Evolutionary conservation across 1,140 invertebrate genomes (phyloP).

Genomic region (Pachyrhynchus sulphureomaculatus): DNA sequence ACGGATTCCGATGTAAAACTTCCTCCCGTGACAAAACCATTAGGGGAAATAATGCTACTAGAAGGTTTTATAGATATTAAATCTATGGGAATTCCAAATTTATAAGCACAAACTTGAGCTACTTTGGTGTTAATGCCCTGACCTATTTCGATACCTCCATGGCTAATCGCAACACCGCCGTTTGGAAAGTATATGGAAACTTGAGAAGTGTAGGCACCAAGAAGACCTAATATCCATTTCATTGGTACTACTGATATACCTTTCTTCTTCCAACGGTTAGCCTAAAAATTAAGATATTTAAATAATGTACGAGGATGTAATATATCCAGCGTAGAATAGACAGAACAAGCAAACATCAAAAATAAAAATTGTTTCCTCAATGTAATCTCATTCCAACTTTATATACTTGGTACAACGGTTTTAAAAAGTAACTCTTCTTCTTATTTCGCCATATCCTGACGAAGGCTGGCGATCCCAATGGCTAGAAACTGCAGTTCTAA

Average conservation of each 20-base stretch:
- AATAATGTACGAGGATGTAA: too few relatives aligned
- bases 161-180: slow-evolving; percentile 73
- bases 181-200: slow-evolving; percentile 74
- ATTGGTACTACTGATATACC: slow-evolving; percentile 69
- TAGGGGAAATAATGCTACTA: slow-evolving; percentile 63
- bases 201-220: slow-evolving; percentile 61
- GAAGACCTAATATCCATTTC: slow-evolving; percentile 62
- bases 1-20: slow-evolving; percentile 62
- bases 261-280: slow-evolving; percentile 77
- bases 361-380: too few relatives aligned
- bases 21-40: slow-evolving; percentile 64
- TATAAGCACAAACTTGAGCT: slow-evolving; percentile 72
- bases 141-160: slow-evolving; percentile 82
- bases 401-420: too few relatives aligned
- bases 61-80: slow-evolving; percentile 69
- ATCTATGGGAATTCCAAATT: slow-evolving; percentile 68
- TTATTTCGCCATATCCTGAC: too few relatives aligned
- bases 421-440: too few relatives aligned
- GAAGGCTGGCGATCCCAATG: too few relatives aligned
- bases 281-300: slow-evolving; percentile 19
- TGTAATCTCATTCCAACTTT: too few relatives aligned
- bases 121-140: slow-evolving; percentile 78
- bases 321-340: too few relatives aligned
- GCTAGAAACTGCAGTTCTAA: too few relatives aligned
- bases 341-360: too few relatives aligned